Conservation (phyloP, 2,113 vertebrate genomes). For the Patagioenas fasciata region DNA sequence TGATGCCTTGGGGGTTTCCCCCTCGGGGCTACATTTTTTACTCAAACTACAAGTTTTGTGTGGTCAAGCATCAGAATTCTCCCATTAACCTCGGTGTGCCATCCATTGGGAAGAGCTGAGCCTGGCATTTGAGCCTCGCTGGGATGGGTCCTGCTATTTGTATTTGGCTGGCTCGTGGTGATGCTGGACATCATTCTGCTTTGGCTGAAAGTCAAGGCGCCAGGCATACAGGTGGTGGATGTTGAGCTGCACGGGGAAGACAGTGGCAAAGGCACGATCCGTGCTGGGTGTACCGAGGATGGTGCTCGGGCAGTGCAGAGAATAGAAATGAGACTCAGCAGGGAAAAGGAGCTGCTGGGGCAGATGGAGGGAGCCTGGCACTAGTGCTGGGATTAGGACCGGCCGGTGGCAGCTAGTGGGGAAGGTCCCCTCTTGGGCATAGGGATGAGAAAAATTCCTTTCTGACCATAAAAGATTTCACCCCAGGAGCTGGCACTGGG, state of each 20-base stretch:
- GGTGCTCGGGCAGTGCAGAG: constrained; percentile 41
- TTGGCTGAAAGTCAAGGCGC: neutral
- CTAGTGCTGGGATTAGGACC: neutral
- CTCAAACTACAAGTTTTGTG: neutral
- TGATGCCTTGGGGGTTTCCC: neutral
- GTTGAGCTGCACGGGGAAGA: neutral
- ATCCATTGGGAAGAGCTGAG: neutral
- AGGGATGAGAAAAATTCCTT: neutral
- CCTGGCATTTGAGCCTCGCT: rapidly evolving
- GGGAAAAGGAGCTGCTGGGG: neutral
- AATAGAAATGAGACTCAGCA: constrained; percentile 62
- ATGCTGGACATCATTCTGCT: neutral
- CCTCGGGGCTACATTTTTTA: neutral
- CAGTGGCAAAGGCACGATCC: neutral
- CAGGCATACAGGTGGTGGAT: neutral
- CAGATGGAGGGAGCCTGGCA: constrained; percentile 35
- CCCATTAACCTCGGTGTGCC: neutral
- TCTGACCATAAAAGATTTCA: neutral
- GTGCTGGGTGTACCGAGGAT: neutral
- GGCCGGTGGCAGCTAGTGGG: neutral
- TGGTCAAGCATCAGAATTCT: neutral
- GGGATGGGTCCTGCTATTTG: neutral
- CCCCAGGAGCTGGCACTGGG: neutral
- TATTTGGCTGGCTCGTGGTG: neutral
- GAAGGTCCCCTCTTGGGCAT: neutral